Conservation (phyloP, 2,113 vertebrate species). For the Rhinolophus sinicus region DNA sequence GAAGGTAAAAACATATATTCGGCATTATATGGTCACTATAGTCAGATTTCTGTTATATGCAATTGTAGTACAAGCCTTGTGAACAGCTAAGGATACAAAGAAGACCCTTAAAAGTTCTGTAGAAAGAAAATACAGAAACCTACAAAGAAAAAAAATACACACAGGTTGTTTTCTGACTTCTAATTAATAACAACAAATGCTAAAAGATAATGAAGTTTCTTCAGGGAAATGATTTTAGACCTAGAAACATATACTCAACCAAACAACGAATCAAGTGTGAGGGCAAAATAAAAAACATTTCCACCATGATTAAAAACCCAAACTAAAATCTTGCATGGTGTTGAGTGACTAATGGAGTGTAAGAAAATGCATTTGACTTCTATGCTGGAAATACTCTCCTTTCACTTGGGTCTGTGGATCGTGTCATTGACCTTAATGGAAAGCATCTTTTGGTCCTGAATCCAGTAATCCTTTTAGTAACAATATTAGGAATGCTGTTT, state of each 20-base stretch:
- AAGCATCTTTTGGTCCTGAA: not conserved
- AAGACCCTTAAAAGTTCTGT: no score
- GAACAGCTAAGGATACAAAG: no score
- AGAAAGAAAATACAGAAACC: no score
- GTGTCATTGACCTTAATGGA: not conserved
- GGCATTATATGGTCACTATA: no score
- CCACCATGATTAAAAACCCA: no score
- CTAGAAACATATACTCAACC: not conserved
- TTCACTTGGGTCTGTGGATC: not conserved
- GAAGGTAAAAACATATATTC: no score
- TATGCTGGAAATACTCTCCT: not conserved
- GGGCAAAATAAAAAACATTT: not conserved
- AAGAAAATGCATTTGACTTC: not conserved
- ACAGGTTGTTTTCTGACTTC: not conserved
- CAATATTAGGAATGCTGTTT: not conserved
- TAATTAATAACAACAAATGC: not conserved
- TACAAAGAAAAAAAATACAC: no score
- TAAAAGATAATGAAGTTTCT: not conserved
- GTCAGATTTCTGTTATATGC: no score
- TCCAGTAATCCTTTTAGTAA: not conserved
- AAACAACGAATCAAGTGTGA: not conserved
- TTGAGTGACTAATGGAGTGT: not conserved
- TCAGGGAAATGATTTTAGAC: not conserved
- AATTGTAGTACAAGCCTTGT: no score
- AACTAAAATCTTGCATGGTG: not conserved